Conservation (phyloP, 1,140 invertebrate genomes). For the Lysiphlebus fabarum region DNA sequence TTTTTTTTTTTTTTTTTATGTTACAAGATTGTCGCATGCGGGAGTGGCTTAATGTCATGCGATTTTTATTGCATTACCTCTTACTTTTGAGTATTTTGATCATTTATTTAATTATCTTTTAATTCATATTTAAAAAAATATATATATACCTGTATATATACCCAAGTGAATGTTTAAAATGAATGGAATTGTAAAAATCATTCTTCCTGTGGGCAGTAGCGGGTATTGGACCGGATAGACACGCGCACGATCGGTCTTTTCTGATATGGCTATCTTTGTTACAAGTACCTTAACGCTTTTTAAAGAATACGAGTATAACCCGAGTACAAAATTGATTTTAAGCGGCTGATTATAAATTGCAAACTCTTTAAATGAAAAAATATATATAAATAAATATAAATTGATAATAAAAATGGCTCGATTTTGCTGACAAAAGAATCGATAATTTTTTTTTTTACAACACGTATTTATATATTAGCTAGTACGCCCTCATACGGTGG, state of each 20-base stretch:
- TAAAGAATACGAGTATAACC: conserved; percentile 19
- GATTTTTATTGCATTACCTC: conserved; percentile 25
- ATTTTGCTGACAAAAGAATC: conserved; percentile 8
- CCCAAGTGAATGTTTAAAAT: not conserved
- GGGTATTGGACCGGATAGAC: conserved; percentile 36
- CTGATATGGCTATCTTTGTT: conserved; percentile 36
- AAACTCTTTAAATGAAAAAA: conserved; percentile 2
- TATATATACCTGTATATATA: no score
- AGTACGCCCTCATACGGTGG: conserved; percentile 34
- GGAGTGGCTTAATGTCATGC: conserved; percentile 33
- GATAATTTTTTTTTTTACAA: not conserved
- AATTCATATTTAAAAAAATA: no score
- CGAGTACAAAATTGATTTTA: conserved; percentile 30
- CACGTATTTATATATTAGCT: not conserved
- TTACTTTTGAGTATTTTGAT: not conserved
- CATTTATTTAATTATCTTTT: not conserved
- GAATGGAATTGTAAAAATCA: not conserved
- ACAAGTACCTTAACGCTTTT: conserved; percentile 32
- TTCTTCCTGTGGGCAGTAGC: conserved; percentile 29
- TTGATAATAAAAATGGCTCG: conserved; percentile 9
- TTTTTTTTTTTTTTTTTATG: conserved; percentile 14
- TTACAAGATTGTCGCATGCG: conserved; percentile 8
- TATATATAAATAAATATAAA: conserved; percentile 1
- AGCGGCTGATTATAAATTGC: conserved; percentile 32
- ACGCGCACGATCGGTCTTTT: conserved; percentile 33